Percentiles rank a stretch among this genome's conserved stretches.
Conservation (phyloP, 2,797 vertebrate genomes). For the Enteromius radiatus region DNA sequence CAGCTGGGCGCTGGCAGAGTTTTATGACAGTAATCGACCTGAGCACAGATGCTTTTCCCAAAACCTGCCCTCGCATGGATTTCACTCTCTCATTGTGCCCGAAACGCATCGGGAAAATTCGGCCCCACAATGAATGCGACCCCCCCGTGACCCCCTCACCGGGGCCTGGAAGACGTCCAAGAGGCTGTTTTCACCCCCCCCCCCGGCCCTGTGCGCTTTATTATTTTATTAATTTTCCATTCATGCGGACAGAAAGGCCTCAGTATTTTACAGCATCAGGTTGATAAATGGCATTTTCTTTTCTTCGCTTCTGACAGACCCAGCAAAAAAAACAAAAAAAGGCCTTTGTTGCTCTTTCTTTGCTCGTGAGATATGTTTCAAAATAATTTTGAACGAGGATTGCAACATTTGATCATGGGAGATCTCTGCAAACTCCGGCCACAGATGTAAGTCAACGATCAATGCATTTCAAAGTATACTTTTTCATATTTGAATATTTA, state of each 20-base stretch:
- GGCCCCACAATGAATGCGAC: slow-evolving; percentile 73
- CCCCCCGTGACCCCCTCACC: slow-evolving; percentile 70
- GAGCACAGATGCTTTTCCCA: slow-evolving; percentile 88
- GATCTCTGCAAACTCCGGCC: neutral
- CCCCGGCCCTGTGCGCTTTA: slow-evolving; percentile 67
- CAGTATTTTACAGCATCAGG: slow-evolving; percentile 53
- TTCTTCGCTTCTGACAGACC: slow-evolving; percentile 45
- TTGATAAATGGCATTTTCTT: slow-evolving; percentile 55
- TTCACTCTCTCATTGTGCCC: slow-evolving; percentile 82
- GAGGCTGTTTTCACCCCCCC: slow-evolving; percentile 78
- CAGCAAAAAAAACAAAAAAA: slow-evolving; percentile 2
- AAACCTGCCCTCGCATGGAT: slow-evolving; percentile 85
- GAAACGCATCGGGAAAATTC: slow-evolving; percentile 83
- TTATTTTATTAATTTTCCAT: slow-evolving; percentile 60
- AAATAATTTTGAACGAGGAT: neutral
- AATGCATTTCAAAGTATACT: too few relatives aligned
- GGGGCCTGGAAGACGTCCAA: slow-evolving; percentile 81
- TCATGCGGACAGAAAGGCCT: slow-evolving; percentile 44
- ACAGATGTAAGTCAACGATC: neutral
- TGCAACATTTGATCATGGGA: neutral
- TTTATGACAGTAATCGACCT: slow-evolving; percentile 88
- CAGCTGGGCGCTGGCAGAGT: slow-evolving; percentile 90
- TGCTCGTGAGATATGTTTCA: neutral
- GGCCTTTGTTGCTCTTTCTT: slow-evolving; percentile 4
- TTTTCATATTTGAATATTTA: too few relatives aligned